phyloP scores from a whole-genome alignment of 2,888 invertebrate species.

The Heliconius ethilla region DNA sequence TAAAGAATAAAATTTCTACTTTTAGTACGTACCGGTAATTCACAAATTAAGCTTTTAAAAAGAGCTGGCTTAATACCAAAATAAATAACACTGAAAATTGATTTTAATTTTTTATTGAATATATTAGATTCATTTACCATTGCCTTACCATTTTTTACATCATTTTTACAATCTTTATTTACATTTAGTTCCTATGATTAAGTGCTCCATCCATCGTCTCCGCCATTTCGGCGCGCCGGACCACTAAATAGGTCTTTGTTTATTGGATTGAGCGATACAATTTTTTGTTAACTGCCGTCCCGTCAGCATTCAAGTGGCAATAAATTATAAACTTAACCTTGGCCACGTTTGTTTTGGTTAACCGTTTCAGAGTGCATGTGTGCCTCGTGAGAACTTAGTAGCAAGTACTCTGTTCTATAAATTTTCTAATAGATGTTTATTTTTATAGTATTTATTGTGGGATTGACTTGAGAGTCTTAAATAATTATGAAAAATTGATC shows the following conservation, averaged over 20 bases:
- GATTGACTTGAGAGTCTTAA: constrained; percentile 3
- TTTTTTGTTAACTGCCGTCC: constrained; percentile 61
- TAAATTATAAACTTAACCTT: constrained; percentile 80
- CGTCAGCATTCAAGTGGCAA: constrained; percentile 74
- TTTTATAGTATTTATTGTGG: constrained; percentile 23
- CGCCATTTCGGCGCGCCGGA: constrained; percentile 40
- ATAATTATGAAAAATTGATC: background rate
- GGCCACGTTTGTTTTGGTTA: constrained; percentile 74
- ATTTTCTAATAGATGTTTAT: constrained; percentile 32
- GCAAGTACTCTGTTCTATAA: constrained; percentile 32
- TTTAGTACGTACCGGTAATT: background rate
- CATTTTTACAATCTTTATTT: background rate
- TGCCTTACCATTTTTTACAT: background rate
- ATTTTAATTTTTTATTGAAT: too few species aligned
- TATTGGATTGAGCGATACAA: constrained; percentile 59
- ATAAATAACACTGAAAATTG: too few species aligned
- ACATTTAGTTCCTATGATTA: background rate
- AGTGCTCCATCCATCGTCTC: constrained; percentile 19
- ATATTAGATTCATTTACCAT: too few species aligned
- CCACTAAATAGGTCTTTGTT: constrained; percentile 64
- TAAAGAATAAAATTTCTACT: background rate
- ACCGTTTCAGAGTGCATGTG: constrained; percentile 66
- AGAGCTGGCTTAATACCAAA: background rate
- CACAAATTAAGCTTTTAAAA: background rate
- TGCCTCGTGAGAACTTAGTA: constrained; percentile 70